phyloP scores from a whole-genome alignment of 2,888 invertebrate species.

The Watsonalla cultraria region DNA sequence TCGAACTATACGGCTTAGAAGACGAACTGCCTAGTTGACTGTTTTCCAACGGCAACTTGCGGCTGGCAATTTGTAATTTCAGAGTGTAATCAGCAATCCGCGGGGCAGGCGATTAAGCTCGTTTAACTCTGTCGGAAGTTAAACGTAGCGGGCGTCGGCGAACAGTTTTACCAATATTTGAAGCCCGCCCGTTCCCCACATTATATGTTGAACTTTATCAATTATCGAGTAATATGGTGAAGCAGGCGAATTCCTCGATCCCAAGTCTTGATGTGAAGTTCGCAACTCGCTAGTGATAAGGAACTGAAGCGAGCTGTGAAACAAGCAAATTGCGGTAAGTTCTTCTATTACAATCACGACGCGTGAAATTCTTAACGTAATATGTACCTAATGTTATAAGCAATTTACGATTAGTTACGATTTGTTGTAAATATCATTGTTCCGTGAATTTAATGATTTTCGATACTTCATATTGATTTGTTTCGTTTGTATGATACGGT shows the following conservation, averaged over 20 bases:
- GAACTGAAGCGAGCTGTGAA: constrained; percentile 9
- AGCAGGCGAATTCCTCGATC: constrained; percentile 49
- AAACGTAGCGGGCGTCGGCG: constrained; percentile 27
- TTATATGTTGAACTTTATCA: constrained; percentile 62
- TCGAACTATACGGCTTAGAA: constrained; percentile 1
- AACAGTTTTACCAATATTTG: constrained; percentile 62
- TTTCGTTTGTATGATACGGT: no score
- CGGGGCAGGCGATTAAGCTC: constrained; percentile 42
- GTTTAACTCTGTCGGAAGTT: constrained; percentile 35
- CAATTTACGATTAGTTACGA: neutral
- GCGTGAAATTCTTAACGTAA: neutral
- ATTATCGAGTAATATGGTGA: constrained; percentile 65
- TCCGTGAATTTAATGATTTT: neutral
- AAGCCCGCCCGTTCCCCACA: constrained; percentile 31
- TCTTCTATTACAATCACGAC: neutral
- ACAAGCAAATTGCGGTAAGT: neutral
- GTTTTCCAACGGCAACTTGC: constrained; percentile 13
- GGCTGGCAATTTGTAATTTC: constrained; percentile 39
- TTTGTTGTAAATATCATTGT: neutral
- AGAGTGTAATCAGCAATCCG: constrained; percentile 50
- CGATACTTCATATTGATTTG: no score
- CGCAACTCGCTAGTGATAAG: constrained; percentile 43
- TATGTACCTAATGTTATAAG: neutral
- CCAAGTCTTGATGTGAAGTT: constrained; percentile 28
- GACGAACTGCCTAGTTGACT: constrained; percentile 13